These are phyloP conservation scores for Hybos culiciformis DNA, from an alignment of 2,888 invertebrate genomes.

Conservation along the genomic window DNA sequence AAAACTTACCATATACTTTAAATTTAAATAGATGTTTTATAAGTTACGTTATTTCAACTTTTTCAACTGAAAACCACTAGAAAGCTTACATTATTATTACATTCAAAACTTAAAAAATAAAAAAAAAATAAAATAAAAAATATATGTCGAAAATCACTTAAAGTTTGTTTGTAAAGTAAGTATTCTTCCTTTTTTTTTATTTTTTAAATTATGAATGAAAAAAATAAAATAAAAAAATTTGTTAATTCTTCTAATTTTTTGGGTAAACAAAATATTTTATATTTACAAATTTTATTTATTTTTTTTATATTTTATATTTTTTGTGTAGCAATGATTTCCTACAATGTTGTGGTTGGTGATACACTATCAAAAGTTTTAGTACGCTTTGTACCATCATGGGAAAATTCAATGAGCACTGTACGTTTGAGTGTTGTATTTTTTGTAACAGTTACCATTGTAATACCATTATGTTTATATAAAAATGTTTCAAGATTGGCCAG, in stretches of 20 bases:
- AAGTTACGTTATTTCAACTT: no score
- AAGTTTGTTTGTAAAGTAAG: no score
- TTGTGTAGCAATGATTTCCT: conserved; percentile 68
- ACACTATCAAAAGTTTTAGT: conserved; percentile 68
- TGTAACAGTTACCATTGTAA: conserved; percentile 56
- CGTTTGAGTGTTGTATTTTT: conserved; percentile 47
- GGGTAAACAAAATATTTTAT: background rate
- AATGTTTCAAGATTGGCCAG: conserved; percentile 44
- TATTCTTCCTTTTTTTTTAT: no score
- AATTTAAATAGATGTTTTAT: no score
- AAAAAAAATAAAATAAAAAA: no score
- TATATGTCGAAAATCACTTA: no score
- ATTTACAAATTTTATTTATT: background rate
- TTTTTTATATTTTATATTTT: conserved; percentile 13
- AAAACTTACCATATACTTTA: no score
- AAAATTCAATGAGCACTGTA: conserved; percentile 34
- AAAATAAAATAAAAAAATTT: no score
- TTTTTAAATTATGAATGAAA: no score
- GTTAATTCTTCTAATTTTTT: conserved; percentile 4
- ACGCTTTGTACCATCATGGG: conserved; percentile 44
- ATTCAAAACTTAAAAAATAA: no score
- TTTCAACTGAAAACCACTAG: no score
- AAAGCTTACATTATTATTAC: no score
- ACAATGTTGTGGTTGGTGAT: conserved; percentile 77
- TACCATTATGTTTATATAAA: conserved; percentile 66